Conservation (phyloP, 2,888 invertebrate species). For the Drosophila histrio region DNA sequence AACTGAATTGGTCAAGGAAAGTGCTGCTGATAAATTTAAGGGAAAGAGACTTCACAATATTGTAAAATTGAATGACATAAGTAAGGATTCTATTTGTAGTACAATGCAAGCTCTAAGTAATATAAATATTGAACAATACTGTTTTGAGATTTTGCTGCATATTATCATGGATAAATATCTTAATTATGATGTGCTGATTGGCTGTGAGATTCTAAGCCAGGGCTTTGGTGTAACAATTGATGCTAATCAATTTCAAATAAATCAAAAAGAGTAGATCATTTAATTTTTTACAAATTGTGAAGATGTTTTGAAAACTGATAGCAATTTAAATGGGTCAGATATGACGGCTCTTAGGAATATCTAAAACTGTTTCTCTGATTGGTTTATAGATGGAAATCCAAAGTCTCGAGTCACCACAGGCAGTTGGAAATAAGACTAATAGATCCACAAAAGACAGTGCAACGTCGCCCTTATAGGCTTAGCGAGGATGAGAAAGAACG, state of each 20-base stretch:
- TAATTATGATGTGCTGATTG: too few relatives aligned
- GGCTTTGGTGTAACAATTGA: neutral
- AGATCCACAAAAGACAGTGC: slow-evolving; percentile 16
- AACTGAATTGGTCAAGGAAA: slow-evolving; percentile 4
- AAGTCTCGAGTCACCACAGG: neutral
- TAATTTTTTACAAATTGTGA: neutral
- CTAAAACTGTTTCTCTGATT: neutral
- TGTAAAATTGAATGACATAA: slow-evolving; percentile 9
- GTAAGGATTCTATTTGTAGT: slow-evolving; percentile 8
- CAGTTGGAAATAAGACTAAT: slow-evolving; percentile 10
- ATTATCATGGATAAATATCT: too few relatives aligned
- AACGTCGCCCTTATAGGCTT: slow-evolving; percentile 17
- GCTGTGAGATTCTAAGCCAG: too few relatives aligned
- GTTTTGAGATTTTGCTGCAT: too few relatives aligned
- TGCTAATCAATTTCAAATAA: slow-evolving; percentile 1
- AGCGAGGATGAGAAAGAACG: slow-evolving; percentile 14
- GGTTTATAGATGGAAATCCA: slow-evolving; percentile 7
- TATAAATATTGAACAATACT: too few relatives aligned
- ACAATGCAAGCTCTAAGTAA: neutral
- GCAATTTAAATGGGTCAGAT: neutral
- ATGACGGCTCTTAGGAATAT: neutral
- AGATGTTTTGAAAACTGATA: neutral
- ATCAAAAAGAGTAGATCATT: neutral
- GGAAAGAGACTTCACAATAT: neutral
- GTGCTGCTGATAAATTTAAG: neutral